Conservation (phyloP, 2,113 vertebrate species). For the Deroptyus accipitrinus region DNA sequence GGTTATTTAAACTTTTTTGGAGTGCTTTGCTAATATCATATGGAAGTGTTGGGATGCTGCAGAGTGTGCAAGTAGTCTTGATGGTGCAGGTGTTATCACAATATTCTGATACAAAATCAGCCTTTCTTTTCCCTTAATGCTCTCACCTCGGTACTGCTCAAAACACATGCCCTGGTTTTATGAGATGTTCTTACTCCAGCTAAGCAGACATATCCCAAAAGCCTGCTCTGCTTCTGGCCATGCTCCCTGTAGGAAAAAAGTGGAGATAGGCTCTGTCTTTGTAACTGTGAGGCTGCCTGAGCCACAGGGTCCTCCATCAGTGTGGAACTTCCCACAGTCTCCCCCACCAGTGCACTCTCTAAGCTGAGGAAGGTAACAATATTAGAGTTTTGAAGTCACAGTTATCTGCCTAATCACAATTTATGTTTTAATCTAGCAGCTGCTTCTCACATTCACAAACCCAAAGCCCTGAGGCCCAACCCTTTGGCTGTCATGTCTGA, state of each 20-base stretch:
- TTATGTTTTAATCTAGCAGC: background rate
- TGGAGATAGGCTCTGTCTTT: background rate
- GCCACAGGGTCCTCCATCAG: background rate
- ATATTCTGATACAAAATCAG: background rate
- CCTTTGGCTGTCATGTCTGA: background rate
- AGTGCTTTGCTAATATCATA: background rate
- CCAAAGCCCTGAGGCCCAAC: background rate
- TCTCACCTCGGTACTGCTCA: background rate
- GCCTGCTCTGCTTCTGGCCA: background rate
- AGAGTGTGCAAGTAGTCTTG: background rate
- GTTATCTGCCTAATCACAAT: background rate
- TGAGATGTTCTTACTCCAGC: background rate
- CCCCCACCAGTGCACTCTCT: background rate
- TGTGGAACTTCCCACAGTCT: background rate
- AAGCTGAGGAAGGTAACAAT: background rate
- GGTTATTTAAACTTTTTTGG: background rate
- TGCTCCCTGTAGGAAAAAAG: background rate
- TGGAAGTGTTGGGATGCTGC: background rate
- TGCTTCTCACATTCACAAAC: background rate
- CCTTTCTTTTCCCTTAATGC: background rate
- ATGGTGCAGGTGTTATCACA: background rate
- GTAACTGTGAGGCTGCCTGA: background rate
- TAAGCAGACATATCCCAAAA: background rate
- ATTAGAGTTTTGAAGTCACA: background rate
- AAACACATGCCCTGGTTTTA: background rate